Base-by-base conservation (phyloP, 23 tunicate species). In the Ciona savignyi region DNA sequence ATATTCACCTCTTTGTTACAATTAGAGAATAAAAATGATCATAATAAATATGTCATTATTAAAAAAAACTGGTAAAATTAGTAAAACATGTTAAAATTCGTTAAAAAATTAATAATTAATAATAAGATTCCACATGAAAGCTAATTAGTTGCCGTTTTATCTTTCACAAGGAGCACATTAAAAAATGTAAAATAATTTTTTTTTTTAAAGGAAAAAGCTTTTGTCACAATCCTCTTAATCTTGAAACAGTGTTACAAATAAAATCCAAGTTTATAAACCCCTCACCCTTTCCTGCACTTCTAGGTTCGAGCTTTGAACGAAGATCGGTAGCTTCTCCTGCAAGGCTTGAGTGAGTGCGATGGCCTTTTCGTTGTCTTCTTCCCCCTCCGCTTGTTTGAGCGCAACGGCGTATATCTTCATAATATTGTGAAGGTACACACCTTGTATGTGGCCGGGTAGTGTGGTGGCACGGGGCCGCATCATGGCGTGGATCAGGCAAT, bases 241-340 rank as follows among this genome's bases (percentile, higher is more conserved):
- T n/a, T n/a, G n/a, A n/a, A n/a, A n/a, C n/a, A n/a, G n/a, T n/a
- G n/a, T n/a, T n/a, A n/a, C n/a, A n/a, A n/a, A n/a, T n/a, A n/a
- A n/a, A n/a, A n/a, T n/a, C n/a, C n/a, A n/a, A n/a, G n/a, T n/a
- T n/a, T n/a, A n/a, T n/a, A n/a, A n/a, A n/a, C n/a, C n/a, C n/a
- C n/a, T n/a, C 29, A 91, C 97, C 83, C 97, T 75, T 76, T 91
- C 97, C 51, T 91, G 97, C 0, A 91, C 97, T 85, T 91, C 97
- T 24, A 91, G 65, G 60, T 91, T 62, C 0, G 93, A 88, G 66
- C 91, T 84, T 34, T 75, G 80, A 72, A 91, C 80, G 26, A 91
- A 81, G 0, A 64, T 30, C 1, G 90, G 83, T 9, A 91, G 30
- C 29, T 80, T 84, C 60, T 84, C 83, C 75, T 74, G 66, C 60